Percentiles rank a stretch among this genome's conserved stretches.
Evolutionary conservation across 2,113 vertebrate species (phyloP).

Genomic region (Anseranas semipalmata): DNA sequence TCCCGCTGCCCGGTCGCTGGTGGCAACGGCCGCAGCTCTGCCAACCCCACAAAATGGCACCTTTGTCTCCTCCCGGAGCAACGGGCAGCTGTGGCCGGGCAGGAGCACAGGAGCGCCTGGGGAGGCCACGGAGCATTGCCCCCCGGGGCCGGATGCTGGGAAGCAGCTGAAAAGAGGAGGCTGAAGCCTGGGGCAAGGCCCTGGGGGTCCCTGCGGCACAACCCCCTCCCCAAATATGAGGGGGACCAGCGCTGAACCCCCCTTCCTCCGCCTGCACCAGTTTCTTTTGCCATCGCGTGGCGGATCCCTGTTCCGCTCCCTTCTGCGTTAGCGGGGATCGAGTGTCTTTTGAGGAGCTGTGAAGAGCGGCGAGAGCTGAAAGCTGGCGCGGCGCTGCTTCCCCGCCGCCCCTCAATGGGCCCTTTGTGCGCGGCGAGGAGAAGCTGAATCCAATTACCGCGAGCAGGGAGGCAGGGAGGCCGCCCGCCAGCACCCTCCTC

Average conservation of each 20-base stretch:
- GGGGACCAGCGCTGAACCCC: fast-evolving
- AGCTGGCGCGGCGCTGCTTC: conserved; percentile 47
- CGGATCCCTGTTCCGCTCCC: background rate
- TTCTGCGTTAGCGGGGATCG: conserved; percentile 1
- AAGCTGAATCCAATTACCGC: conserved; percentile 74
- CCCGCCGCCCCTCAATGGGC: conserved; percentile 68
- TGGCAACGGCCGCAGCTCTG: background rate
- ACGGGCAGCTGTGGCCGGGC: background rate
- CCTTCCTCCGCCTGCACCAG: background rate
- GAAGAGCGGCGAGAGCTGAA: conserved; percentile 56
- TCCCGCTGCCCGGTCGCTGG: conserved; percentile 25
- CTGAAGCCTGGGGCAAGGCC: background rate
- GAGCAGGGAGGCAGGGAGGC: background rate
- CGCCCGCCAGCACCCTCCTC: background rate
- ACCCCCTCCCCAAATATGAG: background rate
- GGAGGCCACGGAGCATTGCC: fast-evolving
- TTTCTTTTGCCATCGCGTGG: background rate
- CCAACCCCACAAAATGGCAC: conserved; percentile 23
- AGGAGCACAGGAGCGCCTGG: background rate
- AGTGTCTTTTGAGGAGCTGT: conserved; percentile 71
- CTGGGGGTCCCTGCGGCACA: background rate
- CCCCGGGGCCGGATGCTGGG: fast-evolving
- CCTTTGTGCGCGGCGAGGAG: conserved; percentile 61
- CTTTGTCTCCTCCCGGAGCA: background rate
- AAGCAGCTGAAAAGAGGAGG: fast-evolving